These are phyloP conservation scores for Drosophila malerkotliana DNA, from an alignment of 1,140 invertebrate genomes.

Conservation along the genomic window DNA sequence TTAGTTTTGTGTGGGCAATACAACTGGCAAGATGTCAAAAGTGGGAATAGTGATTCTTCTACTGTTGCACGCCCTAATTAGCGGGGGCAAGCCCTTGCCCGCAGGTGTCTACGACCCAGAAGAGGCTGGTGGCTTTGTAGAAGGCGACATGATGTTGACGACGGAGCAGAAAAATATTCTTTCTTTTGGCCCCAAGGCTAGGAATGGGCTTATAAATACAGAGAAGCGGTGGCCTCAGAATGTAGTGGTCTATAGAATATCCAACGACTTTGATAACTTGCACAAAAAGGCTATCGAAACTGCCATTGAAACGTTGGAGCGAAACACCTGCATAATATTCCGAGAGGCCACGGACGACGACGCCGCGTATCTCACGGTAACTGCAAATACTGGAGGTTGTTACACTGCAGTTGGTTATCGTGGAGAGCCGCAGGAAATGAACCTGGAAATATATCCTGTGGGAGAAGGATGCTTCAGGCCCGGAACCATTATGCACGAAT, in stretches of 20 bases:
- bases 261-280: slow-evolving; percentile 70
- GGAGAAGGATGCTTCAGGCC: slow-evolving; percentile 85
- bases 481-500: slow-evolving; percentile 88
- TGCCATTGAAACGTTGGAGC: slow-evolving; percentile 64
- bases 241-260: slow-evolving; percentile 87
- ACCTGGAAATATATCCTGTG: slow-evolving; percentile 83
- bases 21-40: slow-evolving; percentile 54
- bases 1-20: slow-evolving; percentile 39
- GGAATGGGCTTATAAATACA: slow-evolving; percentile 87
- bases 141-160: slow-evolving; percentile 85
- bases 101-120: slow-evolving; percentile 53
- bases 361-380: slow-evolving; percentile 48
- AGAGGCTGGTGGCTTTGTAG: slow-evolving; percentile 59
- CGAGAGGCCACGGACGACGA: slow-evolving; percentile 63
- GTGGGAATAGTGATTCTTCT: slow-evolving; percentile 26
- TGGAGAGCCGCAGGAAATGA: slow-evolving; percentile 85
- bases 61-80: slow-evolving; percentile 20
- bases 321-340: slow-evolving; percentile 57
- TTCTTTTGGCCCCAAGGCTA: slow-evolving; percentile 24
- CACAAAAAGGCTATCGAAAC: slow-evolving; percentile 59
- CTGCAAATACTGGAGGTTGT: slow-evolving; percentile 83
- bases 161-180: slow-evolving; percentile 69
- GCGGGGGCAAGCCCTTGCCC: slow-evolving; percentile 29
- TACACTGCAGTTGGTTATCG: slow-evolving; percentile 86
- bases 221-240: slow-evolving; percentile 87